Percentiles rank a stretch among this genome's conserved stretches.
phyloP scores from a whole-genome alignment of 2,113 vertebrate species.

The Melozone crissalis region DNA sequence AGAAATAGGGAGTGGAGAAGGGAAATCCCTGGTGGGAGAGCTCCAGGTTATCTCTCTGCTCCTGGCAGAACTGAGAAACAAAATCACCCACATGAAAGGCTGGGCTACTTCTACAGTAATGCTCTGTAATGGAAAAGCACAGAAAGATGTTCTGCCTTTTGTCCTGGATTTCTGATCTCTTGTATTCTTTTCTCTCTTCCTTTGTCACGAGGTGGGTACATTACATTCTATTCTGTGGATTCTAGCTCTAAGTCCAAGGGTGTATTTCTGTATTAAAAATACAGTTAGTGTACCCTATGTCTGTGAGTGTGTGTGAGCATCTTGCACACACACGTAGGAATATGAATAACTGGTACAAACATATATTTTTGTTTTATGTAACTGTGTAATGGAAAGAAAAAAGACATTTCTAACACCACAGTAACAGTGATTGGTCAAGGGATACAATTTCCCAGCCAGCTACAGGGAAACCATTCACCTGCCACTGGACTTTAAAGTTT shows the following conservation, averaged over 20 bases:
- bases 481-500: neutral
- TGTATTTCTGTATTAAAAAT: neutral
- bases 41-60: slow-evolving; percentile 7
- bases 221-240: neutral
- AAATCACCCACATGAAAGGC: neutral
- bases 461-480: neutral
- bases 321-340: neutral
- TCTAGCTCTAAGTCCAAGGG: neutral
- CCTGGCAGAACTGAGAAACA: neutral
- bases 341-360: neutral
- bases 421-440: neutral
- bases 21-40: slow-evolving; percentile 7
- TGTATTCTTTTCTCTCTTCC: neutral
- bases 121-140: neutral
- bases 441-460: neutral
- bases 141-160: slow-evolving; percentile 23
- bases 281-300: neutral
- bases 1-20: neutral
- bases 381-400: neutral
- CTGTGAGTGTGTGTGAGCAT: neutral
- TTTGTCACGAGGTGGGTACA: neutral
- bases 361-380: neutral
- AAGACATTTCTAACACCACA: neutral
- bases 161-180: slow-evolving; percentile 10
- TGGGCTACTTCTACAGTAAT: neutral